A percentile compares a stretch with the other conserved stretches of the same genome.
phyloP scores from a whole-genome alignment of 2,888 invertebrate species.

The Tachina grossa region DNA sequence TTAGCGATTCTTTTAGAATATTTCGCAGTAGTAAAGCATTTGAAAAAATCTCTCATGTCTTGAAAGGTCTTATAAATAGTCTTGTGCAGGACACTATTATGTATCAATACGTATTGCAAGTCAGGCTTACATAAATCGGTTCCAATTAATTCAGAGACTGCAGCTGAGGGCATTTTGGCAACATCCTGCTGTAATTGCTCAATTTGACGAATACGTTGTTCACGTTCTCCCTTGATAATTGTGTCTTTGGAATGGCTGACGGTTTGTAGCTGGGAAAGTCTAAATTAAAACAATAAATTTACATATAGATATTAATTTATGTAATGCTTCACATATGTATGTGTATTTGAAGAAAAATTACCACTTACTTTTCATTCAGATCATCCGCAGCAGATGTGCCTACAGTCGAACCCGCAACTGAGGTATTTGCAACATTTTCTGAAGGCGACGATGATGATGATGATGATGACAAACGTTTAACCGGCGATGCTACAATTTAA shows the following conservation, averaged over 20 bases:
- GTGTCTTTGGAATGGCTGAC: constrained; percentile 91
- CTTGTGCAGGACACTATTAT: no score
- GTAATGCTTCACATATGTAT: no score
- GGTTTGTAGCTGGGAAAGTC: constrained; percentile 87
- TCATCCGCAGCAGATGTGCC: constrained; percentile 75
- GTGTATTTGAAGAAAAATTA: neutral
- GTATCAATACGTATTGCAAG: neutral
- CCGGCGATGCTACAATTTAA: constrained; percentile 24
- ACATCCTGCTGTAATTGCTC: constrained; percentile 89
- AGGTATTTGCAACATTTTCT: constrained; percentile 40
- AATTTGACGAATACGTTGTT: constrained; percentile 89
- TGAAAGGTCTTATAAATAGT: no score
- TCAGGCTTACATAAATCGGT: constrained; percentile 87
- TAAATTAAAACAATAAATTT: constrained; percentile 56
- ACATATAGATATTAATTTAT: neutral
- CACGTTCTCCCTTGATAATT: constrained; percentile 89
- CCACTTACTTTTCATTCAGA: constrained; percentile 79
- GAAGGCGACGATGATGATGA: constrained; percentile 25
- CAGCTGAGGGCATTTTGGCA: constrained; percentile 88
- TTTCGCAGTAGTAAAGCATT: no score
- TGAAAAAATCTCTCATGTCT: no score
- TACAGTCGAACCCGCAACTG: constrained; percentile 67
- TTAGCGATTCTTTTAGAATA: no score
- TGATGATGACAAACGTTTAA: neutral
- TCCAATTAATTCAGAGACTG: constrained; percentile 88